These are phyloP conservation scores for Suncus etruscus DNA, from an alignment of 2,113 vertebrate species.

Conservation along the genomic window DNA sequence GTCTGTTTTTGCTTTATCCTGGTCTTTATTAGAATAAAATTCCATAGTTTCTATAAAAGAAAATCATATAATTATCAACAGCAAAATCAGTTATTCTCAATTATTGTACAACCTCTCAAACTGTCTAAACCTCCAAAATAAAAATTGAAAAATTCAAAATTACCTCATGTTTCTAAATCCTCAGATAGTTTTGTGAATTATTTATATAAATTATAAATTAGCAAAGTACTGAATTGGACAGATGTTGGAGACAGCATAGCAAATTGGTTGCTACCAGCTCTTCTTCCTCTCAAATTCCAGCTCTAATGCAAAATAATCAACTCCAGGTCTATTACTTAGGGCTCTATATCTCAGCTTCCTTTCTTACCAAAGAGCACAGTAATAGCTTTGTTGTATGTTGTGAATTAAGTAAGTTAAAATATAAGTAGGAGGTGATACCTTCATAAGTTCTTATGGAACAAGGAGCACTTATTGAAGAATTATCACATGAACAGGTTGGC, in stretches of 20 bases:
- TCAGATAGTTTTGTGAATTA: background rate
- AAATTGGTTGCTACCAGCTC: background rate
- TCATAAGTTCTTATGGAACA: background rate
- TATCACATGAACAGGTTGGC: background rate
- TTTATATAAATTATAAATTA: conserved; percentile 14
- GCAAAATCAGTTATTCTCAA: conserved; percentile 22
- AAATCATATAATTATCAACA: background rate
- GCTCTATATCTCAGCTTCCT: background rate
- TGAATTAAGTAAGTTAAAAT: too few relatives aligned
- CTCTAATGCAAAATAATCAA: background rate
- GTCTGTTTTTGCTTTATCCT: background rate
- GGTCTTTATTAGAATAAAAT: conserved; percentile 2
- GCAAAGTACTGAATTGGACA: background rate
- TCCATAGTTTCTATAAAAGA: background rate
- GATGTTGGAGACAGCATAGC: background rate
- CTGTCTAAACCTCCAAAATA: background rate
- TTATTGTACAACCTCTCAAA: background rate
- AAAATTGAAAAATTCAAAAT: conserved; percentile 37
- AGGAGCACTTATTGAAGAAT: too few relatives aligned
- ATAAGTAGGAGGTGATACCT: background rate
- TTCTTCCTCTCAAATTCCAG: background rate
- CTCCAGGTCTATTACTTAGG: background rate
- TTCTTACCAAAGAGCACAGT: background rate
- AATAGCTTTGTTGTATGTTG: background rate
- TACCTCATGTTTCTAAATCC: background rate